Evolutionary conservation across 2,113 vertebrate genomes (phyloP), one percentile per base, ranked within the genome.

Genomic region (Pseudorhombus dupliciocellatus): DNA sequence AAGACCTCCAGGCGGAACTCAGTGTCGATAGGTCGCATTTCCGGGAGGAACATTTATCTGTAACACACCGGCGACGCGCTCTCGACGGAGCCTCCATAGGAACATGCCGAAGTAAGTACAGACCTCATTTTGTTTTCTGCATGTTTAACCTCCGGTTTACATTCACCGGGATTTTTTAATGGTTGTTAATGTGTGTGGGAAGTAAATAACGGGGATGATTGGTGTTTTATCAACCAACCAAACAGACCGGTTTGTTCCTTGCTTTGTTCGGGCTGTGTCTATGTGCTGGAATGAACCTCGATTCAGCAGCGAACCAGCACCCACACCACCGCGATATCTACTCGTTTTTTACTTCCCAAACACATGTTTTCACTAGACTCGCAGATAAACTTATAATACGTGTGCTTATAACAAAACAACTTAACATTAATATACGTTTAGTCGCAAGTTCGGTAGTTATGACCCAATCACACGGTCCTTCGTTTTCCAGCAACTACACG

Each of bases 101-200:
- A 90, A 77, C 81, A 93, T 93, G 92, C 92, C 92, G 3, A 93
- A 93, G 92, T 93, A 84, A 85, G 90, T 90, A 7, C 0, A 20
- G 0, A 0, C 40, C 0, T 58, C 34, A 1, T 31, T 50, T 30
- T 4, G 0, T 15, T 37, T 7, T 26, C 1, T 42, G 18, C 16
- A 4, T 9, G 8, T 1, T 20, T 40, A 21, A 2, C 50, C 4
- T 24, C 0, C 53, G 7, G 5, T 18, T 28, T 37, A 0, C 7
- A 31, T 0, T 2, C 7, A 44, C 22, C 0, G 4, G 4, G 2
- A 3, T 3, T 5, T 16, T 0, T 1, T 1, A 30, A 15, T 4
- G 0, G 1, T 16, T 0, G 8, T n/a, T 52, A 21, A 0, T 34
- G 2, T 0, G 11, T 11, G 1, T 24, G 11, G 22, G 11, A 22